phyloP scores from a whole-genome alignment of 1,140 invertebrate genomes.

The Pantala flavescens region DNA sequence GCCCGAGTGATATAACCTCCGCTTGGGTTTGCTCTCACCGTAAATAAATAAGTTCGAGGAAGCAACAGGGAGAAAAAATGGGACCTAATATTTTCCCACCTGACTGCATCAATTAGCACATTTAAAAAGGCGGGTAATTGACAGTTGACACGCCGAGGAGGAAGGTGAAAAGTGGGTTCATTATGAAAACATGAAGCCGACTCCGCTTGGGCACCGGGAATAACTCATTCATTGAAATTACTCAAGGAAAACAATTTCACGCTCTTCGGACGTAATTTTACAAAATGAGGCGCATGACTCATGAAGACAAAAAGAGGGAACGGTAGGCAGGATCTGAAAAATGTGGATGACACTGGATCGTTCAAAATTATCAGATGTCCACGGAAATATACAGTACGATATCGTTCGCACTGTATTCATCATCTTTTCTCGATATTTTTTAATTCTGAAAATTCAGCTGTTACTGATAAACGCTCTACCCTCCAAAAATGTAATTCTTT shows the following conservation, averaged over 20 bases:
- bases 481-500: too few relatives aligned
- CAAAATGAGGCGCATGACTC: background rate
- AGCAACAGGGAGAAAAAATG: background rate
- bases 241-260: background rate
- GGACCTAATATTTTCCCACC: background rate
- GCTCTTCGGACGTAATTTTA: background rate
- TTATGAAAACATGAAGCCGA: background rate
- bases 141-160: background rate
- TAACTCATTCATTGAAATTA: constrained; percentile 4
- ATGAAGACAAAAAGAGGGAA: background rate
- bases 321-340: background rate
- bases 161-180: background rate
- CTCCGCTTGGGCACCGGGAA: background rate
- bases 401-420: background rate
- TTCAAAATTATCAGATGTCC: background rate
- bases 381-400: background rate
- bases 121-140: constrained; percentile 7
- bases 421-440: background rate
- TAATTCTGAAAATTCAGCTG: too few relatives aligned
- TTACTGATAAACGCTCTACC: too few relatives aligned
- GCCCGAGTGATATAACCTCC: background rate
- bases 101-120: constrained; percentile 9
- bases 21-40: background rate
- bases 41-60: background rate
- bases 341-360: background rate